phyloP scores from a whole-genome alignment of 1,140 invertebrate species.

The Piezodorus guildinii region DNA sequence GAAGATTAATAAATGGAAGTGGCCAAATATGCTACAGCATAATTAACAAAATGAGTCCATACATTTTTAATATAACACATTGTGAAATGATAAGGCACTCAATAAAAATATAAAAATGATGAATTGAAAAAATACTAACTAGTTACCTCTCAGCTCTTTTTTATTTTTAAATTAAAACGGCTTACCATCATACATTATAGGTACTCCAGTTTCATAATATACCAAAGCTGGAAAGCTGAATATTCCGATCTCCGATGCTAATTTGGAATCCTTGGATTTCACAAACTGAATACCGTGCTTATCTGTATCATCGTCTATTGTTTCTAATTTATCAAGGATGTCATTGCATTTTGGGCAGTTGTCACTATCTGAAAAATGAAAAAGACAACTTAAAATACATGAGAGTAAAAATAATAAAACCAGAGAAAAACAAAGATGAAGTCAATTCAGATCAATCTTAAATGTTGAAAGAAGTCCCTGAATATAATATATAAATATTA shows the following conservation, averaged over 20 bases:
- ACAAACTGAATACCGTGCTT: conserved; percentile 88
- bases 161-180: not conserved
- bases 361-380: conserved; percentile 56
- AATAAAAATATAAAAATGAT: too few species aligned
- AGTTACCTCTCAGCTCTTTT: not conserved
- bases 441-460: too few species aligned
- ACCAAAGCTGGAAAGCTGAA: conserved; percentile 81
- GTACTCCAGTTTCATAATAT: conserved; percentile 84
- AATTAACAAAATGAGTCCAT: too few species aligned
- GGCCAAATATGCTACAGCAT: too few species aligned
- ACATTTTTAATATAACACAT: not conserved
- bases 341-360: conserved; percentile 68
- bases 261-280: conserved; percentile 78
- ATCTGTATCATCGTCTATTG: conserved; percentile 87
- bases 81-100: not conserved
- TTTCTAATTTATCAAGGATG: conserved; percentile 79
- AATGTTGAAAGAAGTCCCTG: too few species aligned
- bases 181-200: conserved; percentile 88
- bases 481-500: too few species aligned
- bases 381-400: not conserved
- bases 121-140: not conserved
- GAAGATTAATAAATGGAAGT: too few species aligned
- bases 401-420: too few species aligned
- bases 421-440: too few species aligned
- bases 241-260: conserved; percentile 82